Base-by-base conservation (phyloP, 2,888 invertebrate species). In the Melieria crassipennis region DNA sequence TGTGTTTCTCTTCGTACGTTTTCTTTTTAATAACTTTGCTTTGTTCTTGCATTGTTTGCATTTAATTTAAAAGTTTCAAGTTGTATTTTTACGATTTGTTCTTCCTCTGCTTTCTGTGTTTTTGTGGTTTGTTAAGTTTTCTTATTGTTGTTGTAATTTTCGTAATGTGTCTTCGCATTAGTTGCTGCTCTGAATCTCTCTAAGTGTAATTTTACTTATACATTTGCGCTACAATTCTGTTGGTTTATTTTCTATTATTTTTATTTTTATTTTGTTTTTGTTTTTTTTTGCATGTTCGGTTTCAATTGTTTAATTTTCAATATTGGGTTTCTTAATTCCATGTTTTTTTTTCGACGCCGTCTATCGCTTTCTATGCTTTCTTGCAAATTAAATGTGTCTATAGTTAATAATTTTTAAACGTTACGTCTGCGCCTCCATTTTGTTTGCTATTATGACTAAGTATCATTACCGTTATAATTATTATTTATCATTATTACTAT, bases 401-500 rank as follows among this genome's bases (percentile, higher is more conserved):
- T 30, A 30, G 30, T 30, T 30, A 30, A 30, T 30, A 30, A 30
- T 30, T 30, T 30, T 30, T 30, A 30, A 30, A 30, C 30, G 30
- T 30, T 30, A 30, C 30, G 30, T 30, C 30, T 30, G 30, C 30
- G 30, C 30, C 30, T 30, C 30, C 30, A 30, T 30, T 30, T 30
- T 30, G 30, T 30, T 30, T 30, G 30, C 30, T 30, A 30, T 30
- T 30, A 30, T 30, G 30, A 30, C 30, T 30, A 30, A 30, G 30
- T 30, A 30, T 30, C 30, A 30, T 30, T 30, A 30, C 30, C 30
- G 30, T 30, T 30, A 30, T 30, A 30, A 30, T 30, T 30, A 30
- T 30, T 30, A 30, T 30, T 30, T 30, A 30, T 30, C 30, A 30
- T 72, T 65, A 69, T 69, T 65, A 71, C 65, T 55, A 50, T 42